Evolutionary conservation across 2,888 invertebrate genomes (phyloP).

Genomic region (Plagodis dolabraria): DNA sequence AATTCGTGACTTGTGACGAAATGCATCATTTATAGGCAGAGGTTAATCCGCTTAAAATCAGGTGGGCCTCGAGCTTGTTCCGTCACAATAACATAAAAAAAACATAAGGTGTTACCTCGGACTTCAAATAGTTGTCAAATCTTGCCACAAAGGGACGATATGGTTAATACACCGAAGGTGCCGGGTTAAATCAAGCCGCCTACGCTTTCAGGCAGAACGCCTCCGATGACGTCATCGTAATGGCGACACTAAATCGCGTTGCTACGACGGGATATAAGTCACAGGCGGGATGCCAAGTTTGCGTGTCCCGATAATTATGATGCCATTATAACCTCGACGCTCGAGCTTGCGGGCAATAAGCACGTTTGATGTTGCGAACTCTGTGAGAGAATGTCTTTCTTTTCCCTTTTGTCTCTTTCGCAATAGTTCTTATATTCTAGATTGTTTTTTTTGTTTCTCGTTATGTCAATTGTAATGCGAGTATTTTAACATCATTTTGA

Average conservation of each 20-base stretch:
- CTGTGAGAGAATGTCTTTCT: constrained; percentile 16
- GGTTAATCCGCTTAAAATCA: too few relatives aligned
- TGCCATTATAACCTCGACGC: constrained; percentile 28
- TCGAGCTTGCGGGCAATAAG: constrained; percentile 22
- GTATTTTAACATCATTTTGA: too few relatives aligned
- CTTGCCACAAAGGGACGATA: too few relatives aligned
- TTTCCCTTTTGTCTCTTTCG: constrained; percentile 15
- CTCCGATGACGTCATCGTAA: constrained; percentile 51
- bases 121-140: too few relatives aligned
- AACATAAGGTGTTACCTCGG: too few relatives aligned
- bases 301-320: constrained; percentile 31
- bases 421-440: not conserved
- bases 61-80: too few relatives aligned
- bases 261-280: constrained; percentile 29
- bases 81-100: too few relatives aligned
- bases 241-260: constrained; percentile 51
- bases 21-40: too few relatives aligned
- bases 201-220: constrained; percentile 1
- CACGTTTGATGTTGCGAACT: constrained; percentile 21
- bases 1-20: too few relatives aligned
- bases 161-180: not conserved
- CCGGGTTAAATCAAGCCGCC: not conserved
- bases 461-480: not conserved
- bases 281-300: constrained; percentile 23
- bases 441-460: not conserved